A percentile compares a stretch with the other conserved stretches of the same genome.
These are phyloP conservation scores for Drosophila takahashii DNA, from an alignment of 1,140 invertebrate genomes.

Conservation along the genomic window DNA sequence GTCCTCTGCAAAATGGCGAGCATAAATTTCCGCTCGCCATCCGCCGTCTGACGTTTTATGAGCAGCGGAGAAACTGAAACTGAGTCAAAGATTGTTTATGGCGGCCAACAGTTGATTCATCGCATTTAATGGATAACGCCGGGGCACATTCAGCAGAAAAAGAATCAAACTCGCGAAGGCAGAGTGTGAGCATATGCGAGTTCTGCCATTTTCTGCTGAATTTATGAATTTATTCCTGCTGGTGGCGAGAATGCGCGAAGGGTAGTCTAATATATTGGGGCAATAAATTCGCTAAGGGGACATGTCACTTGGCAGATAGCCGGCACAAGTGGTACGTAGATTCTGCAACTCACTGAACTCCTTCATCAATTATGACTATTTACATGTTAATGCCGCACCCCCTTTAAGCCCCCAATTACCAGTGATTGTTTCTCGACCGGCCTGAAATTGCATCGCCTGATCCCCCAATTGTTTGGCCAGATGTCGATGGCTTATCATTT, in stretches of 20 bases:
- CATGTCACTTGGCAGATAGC: constrained; percentile 38
- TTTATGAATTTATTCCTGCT: constrained; percentile 47
- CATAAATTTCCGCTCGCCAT: constrained; percentile 75
- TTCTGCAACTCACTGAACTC: constrained; percentile 18
- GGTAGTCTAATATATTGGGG: constrained; percentile 33
- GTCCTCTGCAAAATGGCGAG: constrained; percentile 66
- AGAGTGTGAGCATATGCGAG: constrained; percentile 42
- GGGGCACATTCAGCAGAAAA: constrained; percentile 61
- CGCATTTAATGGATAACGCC: constrained; percentile 79
- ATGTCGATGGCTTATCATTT: constrained; percentile 77
- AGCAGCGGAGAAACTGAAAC: constrained; percentile 24
- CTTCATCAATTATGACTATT: constrained; percentile 41
- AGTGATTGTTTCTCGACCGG: constrained; percentile 30
- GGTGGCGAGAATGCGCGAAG: constrained; percentile 16
- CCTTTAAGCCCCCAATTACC: constrained; percentile 26
- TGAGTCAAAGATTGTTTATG: constrained; percentile 78
- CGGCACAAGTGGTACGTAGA: neutral
- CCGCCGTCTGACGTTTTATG: constrained; percentile 66
- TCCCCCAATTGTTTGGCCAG: constrained; percentile 50
- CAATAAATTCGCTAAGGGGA: constrained; percentile 37
- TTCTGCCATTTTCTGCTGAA: constrained; percentile 36
- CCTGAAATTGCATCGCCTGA: constrained; percentile 35
- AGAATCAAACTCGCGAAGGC: constrained; percentile 41
- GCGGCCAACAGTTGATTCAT: constrained; percentile 78
- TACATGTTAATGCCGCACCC: constrained; percentile 15